Evolutionary conservation across 2,888 invertebrate genomes (phyloP).

Genomic region (Aplocera efformata): DNA sequence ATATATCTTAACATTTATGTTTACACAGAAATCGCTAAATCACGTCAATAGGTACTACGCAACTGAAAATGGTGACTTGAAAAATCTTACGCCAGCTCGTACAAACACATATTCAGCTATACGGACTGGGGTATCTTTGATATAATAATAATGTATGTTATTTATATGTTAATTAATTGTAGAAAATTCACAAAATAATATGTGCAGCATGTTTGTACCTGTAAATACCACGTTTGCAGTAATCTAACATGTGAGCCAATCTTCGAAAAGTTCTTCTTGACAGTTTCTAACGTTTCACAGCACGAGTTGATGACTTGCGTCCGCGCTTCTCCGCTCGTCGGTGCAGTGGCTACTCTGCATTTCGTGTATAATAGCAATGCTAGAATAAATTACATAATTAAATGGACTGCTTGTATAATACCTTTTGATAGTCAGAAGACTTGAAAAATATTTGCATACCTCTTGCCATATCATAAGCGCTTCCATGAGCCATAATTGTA

Average conservation of each 20-base stretch:
- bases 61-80: no score
- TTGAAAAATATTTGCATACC: conserved; percentile 50
- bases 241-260: conserved; percentile 88
- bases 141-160: no score
- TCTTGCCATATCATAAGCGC: conserved; percentile 89
- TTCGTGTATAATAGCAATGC: conserved; percentile 87
- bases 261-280: conserved; percentile 85
- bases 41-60: no score
- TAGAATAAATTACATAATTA: conserved; percentile 30
- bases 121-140: no score
- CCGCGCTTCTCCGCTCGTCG: conserved; percentile 68
- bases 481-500: conserved; percentile 89
- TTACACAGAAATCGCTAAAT: no score
- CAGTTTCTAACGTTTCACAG: conserved; percentile 82
- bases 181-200: no score
- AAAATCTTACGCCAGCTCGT: no score
- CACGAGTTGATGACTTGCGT: conserved; percentile 76
- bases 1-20: no score
- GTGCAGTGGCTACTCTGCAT: conserved; percentile 86
- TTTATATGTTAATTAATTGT: neutral
- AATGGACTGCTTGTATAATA: no score
- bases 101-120: no score
- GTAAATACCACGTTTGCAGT: conserved; percentile 86
- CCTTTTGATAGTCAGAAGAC: no score
- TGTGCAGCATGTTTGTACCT: conserved; percentile 59